A percentile compares a stretch with the other conserved stretches of the same genome.
These are phyloP conservation scores for Stichodactyla mertensii DNA, from an alignment of 64 coral and sea anemone genomes.

Conservation along the genomic window DNA sequence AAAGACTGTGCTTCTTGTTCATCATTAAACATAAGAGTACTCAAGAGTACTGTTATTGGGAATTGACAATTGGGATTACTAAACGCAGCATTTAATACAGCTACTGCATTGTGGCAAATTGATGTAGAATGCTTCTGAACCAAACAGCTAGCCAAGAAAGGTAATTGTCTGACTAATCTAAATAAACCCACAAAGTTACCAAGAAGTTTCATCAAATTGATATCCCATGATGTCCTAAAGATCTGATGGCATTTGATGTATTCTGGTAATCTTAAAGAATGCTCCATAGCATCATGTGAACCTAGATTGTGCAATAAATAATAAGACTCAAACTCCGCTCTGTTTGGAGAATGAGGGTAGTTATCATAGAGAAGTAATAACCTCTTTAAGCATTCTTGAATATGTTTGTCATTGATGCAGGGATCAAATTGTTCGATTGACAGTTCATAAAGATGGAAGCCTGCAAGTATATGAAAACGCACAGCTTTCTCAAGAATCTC, in stretches of 20 bases:
- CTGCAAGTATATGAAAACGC: slow-evolving; percentile 62
- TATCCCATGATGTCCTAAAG: slow-evolving; percentile 35
- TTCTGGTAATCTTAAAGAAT: slow-evolving; percentile 36
- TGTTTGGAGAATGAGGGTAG: slow-evolving; percentile 23
- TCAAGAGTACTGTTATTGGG: background rate
- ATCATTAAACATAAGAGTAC: background rate
- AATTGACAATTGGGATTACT: slow-evolving; percentile 7
- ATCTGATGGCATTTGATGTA: slow-evolving; percentile 24
- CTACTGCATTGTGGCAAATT: background rate
- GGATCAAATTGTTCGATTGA: slow-evolving; percentile 8
- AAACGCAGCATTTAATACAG: slow-evolving; percentile 7
- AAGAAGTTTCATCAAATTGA: slow-evolving; percentile 26
- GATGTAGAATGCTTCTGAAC: slow-evolving; percentile 49
- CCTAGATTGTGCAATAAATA: slow-evolving; percentile 63
- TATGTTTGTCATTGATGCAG: slow-evolving; percentile 62
- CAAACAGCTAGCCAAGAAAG: slow-evolving; percentile 72
- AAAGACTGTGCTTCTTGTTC: background rate
- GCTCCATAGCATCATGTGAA: slow-evolving; percentile 52
- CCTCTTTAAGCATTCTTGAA: slow-evolving; percentile 65
- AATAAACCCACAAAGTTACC: slow-evolving; percentile 78
- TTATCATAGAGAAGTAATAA: slow-evolving; percentile 47
- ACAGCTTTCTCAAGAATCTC: slow-evolving; percentile 63
- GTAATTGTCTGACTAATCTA: slow-evolving; percentile 43
- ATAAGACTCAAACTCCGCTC: slow-evolving; percentile 74
- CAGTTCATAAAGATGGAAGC: background rate